Evolutionary conservation across 2,113 vertebrate genomes (phyloP).

Genomic region (Haliaeetus leucogaster): DNA sequence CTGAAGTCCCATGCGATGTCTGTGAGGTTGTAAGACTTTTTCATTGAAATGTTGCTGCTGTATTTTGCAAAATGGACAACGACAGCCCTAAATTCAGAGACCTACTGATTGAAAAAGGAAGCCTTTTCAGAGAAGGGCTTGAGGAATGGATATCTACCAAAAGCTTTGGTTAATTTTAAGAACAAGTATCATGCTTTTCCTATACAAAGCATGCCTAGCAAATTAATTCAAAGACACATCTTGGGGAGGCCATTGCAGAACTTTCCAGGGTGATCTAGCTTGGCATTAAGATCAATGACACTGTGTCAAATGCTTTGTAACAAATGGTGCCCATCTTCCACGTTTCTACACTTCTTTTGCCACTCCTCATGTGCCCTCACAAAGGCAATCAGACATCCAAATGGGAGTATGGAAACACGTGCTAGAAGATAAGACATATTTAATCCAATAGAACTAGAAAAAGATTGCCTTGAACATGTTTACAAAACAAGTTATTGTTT

Average conservation of each 20-base stretch:
- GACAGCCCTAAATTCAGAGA: not conserved
- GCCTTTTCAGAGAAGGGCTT: not conserved
- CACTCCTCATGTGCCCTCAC: not conserved
- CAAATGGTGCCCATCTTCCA: not conserved
- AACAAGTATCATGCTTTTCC: not conserved
- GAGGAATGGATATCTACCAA: not conserved
- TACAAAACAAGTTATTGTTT: slow-evolving; percentile 13
- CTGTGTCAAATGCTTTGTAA: not conserved
- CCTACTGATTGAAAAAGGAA: not conserved
- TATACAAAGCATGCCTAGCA: not conserved
- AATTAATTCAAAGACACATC: not conserved
- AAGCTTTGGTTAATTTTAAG: not conserved
- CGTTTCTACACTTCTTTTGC: not conserved
- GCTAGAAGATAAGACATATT: not conserved
- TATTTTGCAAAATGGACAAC: not conserved
- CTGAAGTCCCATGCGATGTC: not conserved
- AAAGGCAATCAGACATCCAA: not conserved
- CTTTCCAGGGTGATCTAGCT: not conserved
- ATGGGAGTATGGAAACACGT: not conserved
- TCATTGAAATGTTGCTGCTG: not conserved
- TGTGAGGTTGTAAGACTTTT: not conserved
- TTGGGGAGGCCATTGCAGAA: not conserved
- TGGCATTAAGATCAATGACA: not conserved
- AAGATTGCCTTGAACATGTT: not conserved
- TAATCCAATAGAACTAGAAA: not conserved